phyloP scores from a whole-genome alignment of 1,140 invertebrate genomes.

The Aphis craccivora region DNA sequence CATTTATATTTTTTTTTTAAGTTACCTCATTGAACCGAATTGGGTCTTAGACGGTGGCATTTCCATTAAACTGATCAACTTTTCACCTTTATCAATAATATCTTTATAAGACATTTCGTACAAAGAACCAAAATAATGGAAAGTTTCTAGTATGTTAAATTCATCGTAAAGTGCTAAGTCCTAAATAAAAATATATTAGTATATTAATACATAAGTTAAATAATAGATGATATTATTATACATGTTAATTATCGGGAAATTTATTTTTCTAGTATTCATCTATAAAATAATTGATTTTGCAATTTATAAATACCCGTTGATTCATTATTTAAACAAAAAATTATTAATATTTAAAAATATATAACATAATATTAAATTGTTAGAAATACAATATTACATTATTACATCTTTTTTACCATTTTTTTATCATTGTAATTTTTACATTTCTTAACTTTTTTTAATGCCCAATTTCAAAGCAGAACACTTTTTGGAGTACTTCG shows the following conservation, averaged over 20 bases:
- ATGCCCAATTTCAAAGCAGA: no score
- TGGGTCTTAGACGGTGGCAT: conserved; percentile 25
- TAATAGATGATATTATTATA: not conserved
- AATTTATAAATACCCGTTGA: not conserved
- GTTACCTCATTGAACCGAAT: conserved; percentile 55
- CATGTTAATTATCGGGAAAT: not conserved
- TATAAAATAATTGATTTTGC: not conserved
- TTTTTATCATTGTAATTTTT: no score
- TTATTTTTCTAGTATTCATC: not conserved
- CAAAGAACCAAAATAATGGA: conserved; percentile 56
- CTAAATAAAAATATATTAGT: conserved; percentile 57
- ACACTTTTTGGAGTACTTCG: no score
- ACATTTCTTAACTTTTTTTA: no score
- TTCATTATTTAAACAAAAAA: not conserved
- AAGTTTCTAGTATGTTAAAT: conserved; percentile 57
- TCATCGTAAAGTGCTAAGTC: conserved; percentile 53
- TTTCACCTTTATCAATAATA: conserved; percentile 43
- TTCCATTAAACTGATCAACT: conserved; percentile 42
- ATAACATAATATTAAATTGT: no score
- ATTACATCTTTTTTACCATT: no score
- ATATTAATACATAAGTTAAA: not conserved
- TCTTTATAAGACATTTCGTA: conserved; percentile 52
- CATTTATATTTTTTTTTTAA: not conserved
- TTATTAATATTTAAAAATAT: not conserved
- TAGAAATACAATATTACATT: no score